Evolutionary conservation across 1,140 invertebrate genomes (phyloP), one percentile per base, ranked within the genome.

Genomic region (Trichoplusia ni): DNA sequence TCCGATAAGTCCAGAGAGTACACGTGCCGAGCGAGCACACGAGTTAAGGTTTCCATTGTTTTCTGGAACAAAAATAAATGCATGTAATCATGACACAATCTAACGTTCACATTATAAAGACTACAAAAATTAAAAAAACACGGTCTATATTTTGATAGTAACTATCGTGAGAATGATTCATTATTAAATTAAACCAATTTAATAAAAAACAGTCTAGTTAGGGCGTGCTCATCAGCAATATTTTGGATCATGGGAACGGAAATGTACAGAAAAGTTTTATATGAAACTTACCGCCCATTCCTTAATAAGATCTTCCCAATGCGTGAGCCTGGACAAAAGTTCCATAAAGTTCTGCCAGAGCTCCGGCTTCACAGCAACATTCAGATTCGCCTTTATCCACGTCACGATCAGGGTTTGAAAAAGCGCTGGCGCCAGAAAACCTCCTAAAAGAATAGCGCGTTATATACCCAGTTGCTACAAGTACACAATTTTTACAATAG

Each of bases 381-480:
- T 98, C 60, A 99, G 92, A 90, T 99, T 99, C 0, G 98, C 98
- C 82, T 98, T 98, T 67, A 99, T 99, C 98, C 98, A 99, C 0
- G 98, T 99, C 33, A 99, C 98, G 68, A 99, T 98, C 9, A 99
- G 86, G 0, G 98, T 99, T 93, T 99, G 94, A 78, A 97, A 99
- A 68, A 99, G 95, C 1, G 97, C 97, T 21, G 97, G 96, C 14
- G 98, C 97, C 40, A 99, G 91, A 51, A 91, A 92, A 7, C 92
- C 91, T 44, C 92, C 92, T 83, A 82, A 46, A 18, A 54, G 66
- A 33, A 40, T 5, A 49, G 35, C 6, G 31, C n/a, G 42, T 8
- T 18, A n/a, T 8, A 51, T 6, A 13, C 1, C 1, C 7, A 1
- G 2, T 13, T 27, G 6, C 11, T n/a, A 49, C 29, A 37, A 6